Conservation (phyloP, 1,140 invertebrate species). For the Eriosoma lanigerum region DNA sequence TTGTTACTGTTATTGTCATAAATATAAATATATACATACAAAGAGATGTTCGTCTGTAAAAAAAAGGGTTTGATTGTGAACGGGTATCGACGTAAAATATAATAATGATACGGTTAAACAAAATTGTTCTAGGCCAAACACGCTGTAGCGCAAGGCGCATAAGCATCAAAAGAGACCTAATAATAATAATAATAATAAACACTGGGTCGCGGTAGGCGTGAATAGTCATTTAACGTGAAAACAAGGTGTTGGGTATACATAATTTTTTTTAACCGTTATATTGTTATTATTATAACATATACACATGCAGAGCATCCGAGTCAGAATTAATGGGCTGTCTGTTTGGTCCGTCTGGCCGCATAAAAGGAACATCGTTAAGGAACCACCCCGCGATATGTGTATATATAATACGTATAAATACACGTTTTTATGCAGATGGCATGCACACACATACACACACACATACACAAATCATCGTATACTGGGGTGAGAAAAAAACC, state of each 20-base stretch:
- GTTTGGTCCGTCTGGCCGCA: conserved; percentile 41
- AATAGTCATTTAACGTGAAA: conserved; percentile 45
- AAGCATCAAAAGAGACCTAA: background rate
- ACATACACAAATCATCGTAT: conserved; percentile 25
- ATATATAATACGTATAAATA: conserved; percentile 32
- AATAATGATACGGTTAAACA: conserved; percentile 46
- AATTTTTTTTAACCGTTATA: conserved; percentile 48
- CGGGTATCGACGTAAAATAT: conserved; percentile 2
- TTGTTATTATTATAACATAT: background rate
- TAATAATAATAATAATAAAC: conserved; percentile 30
- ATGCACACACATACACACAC: conserved; percentile 1
- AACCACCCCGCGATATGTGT: conserved; percentile 40
- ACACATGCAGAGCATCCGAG: conserved; percentile 8
- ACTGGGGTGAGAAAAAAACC: conserved; percentile 37
- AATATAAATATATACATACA: background rate
- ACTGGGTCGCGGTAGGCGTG: conserved; percentile 36
- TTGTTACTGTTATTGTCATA: background rate
- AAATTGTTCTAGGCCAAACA: conserved; percentile 28
- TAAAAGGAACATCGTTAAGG: conserved; percentile 47
- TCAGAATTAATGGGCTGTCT: conserved; percentile 50
- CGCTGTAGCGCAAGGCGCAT: background rate
- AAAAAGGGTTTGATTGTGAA: conserved; percentile 11
- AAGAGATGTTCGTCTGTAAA: background rate
- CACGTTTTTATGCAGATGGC: conserved; percentile 46
- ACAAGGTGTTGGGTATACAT: conserved; percentile 43